phyloP scores from a whole-genome alignment of 2,797 vertebrate genomes.

The Malacoraja senta region DNA sequence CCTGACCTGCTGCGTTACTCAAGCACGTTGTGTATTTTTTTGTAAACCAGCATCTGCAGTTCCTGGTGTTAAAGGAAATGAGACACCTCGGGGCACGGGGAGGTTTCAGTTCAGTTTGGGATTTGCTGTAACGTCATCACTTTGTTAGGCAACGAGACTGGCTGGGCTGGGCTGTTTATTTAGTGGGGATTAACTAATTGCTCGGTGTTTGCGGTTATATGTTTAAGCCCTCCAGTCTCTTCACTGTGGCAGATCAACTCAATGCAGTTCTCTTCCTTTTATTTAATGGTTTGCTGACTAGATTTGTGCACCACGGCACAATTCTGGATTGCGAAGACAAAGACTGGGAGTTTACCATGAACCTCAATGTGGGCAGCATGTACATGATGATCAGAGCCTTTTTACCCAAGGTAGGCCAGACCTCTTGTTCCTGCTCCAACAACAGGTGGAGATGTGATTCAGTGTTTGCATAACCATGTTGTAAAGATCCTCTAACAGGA shows the following conservation, averaged over 20 bases:
- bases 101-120: too few relatives aligned
- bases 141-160: background rate
- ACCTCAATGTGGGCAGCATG: conserved; percentile 86
- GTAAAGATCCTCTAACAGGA: background rate
- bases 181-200: background rate
- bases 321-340: conserved; percentile 82
- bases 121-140: too few relatives aligned
- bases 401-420: conserved; percentile 74
- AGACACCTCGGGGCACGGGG: too few relatives aligned
- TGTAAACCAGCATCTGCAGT: too few relatives aligned
- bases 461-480: background rate
- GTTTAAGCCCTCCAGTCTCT: background rate
- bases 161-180: background rate
- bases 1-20: too few relatives aligned
- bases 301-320: conserved; percentile 86
- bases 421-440: background rate
- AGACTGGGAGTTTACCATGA: conserved; percentile 93
- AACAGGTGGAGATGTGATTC: background rate
- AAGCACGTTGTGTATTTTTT: too few relatives aligned
- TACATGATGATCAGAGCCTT: conserved; percentile 86
- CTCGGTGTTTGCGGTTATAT: background rate
- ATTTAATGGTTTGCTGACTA: conserved; percentile 45
- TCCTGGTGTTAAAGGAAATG: too few relatives aligned
- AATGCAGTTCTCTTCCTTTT: background rate
- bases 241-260: background rate